Evolutionary conservation across 2,797 vertebrate genomes (phyloP), one percentile per base, ranked within the genome.

Genomic region (Brotula barbata): DNA sequence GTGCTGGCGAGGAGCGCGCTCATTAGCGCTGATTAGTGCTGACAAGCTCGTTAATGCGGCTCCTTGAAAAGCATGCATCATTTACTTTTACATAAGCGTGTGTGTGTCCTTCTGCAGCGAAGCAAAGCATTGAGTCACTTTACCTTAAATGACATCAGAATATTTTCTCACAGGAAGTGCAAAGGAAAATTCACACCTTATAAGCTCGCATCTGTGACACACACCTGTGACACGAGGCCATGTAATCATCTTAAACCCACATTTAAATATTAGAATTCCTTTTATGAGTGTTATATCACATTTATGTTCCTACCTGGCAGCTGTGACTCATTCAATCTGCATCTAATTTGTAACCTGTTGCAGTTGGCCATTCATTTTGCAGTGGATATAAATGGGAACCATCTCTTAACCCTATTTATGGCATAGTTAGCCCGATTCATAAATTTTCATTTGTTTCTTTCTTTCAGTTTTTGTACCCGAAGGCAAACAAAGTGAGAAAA

Each of bases 241-340:
- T 41, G 39, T 46, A 62, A 46, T 53, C 10, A 7, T 34, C 31
- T 6, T 16, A 17, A 14, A 25, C 3, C 39, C 31, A n/a, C 3
- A 16, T 28, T 53, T 15, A 31, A 60, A 64, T 21, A 36, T 33
- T 58, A 3, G 7, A 20, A 1, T 1, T 42, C 21, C 17, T 64
- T 31, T 43, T 61, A 75, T 82, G 17, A 9, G 5, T 55, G 64
- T 72, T 62, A 37, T 40, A 20, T 7, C 36, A 31, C 23, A 48
- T 57, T 76, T 64, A 56, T 15, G 54, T 47, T 44, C 61, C 41
- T 31, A 53, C 42, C n/a, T n/a, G n/a, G n/a, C 44, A 17, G 12
- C 7, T 13, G 19, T 62, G 67, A 63, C 57, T 68, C 62, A 75
- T 4, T 50, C 0, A 58, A n/a, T n/a, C 9, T 36, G n/a, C 25